Percentiles rank a stretch among this genome's conserved stretches.
phyloP scores from a whole-genome alignment of 2,797 vertebrate genomes.

The Sparidentex hasta region DNA sequence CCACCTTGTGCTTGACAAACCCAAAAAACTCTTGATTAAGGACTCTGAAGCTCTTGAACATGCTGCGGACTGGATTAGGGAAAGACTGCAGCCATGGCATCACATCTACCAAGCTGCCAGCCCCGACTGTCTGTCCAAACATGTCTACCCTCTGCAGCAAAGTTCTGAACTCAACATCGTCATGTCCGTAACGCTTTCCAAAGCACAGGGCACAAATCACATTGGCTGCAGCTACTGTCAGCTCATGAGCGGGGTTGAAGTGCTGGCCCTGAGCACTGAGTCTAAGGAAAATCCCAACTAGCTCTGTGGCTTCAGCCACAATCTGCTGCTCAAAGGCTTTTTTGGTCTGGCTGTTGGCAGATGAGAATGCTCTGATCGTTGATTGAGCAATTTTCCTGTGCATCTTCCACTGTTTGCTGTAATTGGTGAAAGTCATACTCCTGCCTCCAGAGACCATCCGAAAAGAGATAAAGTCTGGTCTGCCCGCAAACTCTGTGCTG shows the following conservation, averaged over 20 bases:
- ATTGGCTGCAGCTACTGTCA: constrained; percentile 87
- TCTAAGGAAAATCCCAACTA: constrained; percentile 79
- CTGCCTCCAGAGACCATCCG: constrained; percentile 83
- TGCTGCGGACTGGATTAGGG: constrained; percentile 86
- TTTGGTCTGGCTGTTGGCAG: constrained; percentile 80
- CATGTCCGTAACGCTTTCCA: constrained; percentile 87
- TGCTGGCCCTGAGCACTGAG: constrained; percentile 67
- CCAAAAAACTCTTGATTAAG: constrained; percentile 85
- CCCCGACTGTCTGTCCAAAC: constrained; percentile 89
- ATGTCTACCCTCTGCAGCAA: constrained; percentile 78
- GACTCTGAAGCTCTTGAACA: constrained; percentile 84
- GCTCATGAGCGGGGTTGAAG: constrained; percentile 83
- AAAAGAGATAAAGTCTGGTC: constrained; percentile 87
- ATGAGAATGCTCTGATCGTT: constrained; percentile 86
- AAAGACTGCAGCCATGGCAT: constrained; percentile 90
- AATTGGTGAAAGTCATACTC: constrained; percentile 84
- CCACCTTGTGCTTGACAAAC: constrained; percentile 85
- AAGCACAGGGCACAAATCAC: constrained; percentile 90
- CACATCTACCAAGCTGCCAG: constrained; percentile 90
- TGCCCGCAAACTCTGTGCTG: constrained; percentile 83
- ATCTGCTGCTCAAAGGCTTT: constrained; percentile 87
- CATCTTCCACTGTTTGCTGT: constrained; percentile 86
- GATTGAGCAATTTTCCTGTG: constrained; percentile 87
- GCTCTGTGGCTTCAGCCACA: constrained; percentile 83
- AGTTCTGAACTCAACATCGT: constrained; percentile 85